Percentiles rank a stretch among this genome's conserved stretches.
These are phyloP conservation scores for Ceyx melanurus DNA, from an alignment of 2,113 vertebrate species.

Conservation along the genomic window DNA sequence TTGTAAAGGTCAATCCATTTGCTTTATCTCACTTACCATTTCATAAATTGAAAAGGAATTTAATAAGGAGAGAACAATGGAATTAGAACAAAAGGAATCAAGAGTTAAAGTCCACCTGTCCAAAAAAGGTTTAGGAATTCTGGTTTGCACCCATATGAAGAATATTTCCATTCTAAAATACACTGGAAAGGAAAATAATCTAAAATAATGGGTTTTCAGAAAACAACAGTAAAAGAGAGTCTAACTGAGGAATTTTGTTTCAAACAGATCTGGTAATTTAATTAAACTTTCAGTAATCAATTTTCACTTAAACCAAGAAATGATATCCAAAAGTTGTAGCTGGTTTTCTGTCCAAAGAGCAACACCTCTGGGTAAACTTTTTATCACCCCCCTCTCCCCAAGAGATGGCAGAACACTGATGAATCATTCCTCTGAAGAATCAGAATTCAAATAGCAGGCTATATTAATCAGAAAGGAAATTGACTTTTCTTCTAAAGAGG, in stretches of 20 bases:
- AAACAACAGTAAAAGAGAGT: background rate
- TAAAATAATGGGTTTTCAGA: background rate
- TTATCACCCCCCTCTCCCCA: background rate
- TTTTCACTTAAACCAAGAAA: background rate
- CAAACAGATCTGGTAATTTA: background rate
- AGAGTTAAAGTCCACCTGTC: background rate
- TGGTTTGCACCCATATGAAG: background rate
- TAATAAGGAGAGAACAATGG: background rate
- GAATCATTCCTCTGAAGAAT: conserved; percentile 30
- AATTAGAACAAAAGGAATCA: background rate
- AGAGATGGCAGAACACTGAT: background rate
- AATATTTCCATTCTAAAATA: background rate
- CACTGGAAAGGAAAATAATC: background rate
- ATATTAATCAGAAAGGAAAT: conserved; percentile 12
- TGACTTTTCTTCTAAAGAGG: background rate
- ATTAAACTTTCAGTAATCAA: background rate
- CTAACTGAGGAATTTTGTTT: background rate
- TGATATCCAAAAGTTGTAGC: background rate
- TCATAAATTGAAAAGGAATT: background rate
- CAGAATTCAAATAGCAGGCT: background rate
- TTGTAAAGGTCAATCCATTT: background rate
- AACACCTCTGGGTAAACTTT: background rate
- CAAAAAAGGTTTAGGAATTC: background rate
- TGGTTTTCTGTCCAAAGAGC: background rate
- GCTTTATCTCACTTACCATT: background rate